Percentiles rank a stretch among this genome's conserved stretches.
Conservation (phyloP, 2,797 vertebrate genomes). For the Myioborus miniatus region DNA sequence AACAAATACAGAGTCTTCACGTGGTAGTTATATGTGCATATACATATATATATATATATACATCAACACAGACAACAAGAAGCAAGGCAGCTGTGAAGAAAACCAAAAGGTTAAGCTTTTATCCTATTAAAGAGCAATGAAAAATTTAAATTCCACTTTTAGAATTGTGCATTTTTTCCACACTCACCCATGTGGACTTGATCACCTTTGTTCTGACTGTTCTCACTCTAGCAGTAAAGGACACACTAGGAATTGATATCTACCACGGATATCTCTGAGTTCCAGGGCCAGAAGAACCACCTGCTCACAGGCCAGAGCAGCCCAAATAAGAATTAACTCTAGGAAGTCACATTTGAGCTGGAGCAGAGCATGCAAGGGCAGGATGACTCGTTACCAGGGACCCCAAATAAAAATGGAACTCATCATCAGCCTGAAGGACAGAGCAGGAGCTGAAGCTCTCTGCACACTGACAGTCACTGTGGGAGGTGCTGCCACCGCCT, state of each 20-base stretch:
- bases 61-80: not conserved
- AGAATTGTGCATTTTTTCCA: not conserved
- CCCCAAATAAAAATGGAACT: not conserved
- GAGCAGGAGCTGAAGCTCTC: not conserved
- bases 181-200: not conserved
- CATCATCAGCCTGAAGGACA: not conserved
- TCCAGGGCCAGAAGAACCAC: not conserved
- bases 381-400: not conserved
- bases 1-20: slow-evolving; percentile 44
- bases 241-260: not conserved
- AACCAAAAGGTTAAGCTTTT: not conserved
- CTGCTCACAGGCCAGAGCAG: not conserved
- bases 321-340: not conserved
- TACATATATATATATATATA: not conserved
- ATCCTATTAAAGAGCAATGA: not conserved
- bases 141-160: not conserved
- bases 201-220: not conserved
- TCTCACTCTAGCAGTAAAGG: not conserved
- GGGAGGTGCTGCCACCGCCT: not conserved
- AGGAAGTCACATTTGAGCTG: not conserved
- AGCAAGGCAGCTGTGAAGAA: slow-evolving; percentile 32
- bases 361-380: not conserved
- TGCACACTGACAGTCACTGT: not conserved
- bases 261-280: rapidly evolving
- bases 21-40: not conserved